Conservation (phyloP, 2,888 invertebrate genomes). For the Epinotia bilunana region DNA sequence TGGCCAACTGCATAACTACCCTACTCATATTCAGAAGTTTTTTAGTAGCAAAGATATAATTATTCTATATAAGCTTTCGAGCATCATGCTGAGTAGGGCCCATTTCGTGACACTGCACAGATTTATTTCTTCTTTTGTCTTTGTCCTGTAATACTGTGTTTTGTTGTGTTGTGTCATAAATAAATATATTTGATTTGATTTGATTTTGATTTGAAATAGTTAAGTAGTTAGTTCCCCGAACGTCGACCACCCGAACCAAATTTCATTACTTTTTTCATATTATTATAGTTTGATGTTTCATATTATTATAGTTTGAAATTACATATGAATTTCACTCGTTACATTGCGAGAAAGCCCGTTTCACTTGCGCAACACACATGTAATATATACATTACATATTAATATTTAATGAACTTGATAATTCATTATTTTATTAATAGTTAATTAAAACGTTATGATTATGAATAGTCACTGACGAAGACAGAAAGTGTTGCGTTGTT, state of each 20-base stretch:
- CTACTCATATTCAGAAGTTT: too few species aligned
- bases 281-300: not conserved
- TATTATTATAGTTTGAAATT: not conserved
- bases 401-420: constrained; percentile 3
- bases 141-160: too few species aligned
- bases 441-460: not conserved
- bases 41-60: too few species aligned
- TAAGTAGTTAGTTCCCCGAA: too few species aligned
- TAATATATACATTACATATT: not conserved
- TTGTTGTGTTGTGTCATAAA: too few species aligned
- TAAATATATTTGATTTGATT: too few species aligned
- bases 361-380: not conserved
- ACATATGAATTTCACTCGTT: constrained; percentile 5
- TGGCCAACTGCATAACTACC: too few species aligned
- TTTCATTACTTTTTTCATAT: not conserved
- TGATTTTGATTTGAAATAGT: too few species aligned
- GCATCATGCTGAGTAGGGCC: too few species aligned
- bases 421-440: constrained; percentile 2
- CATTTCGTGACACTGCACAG: too few species aligned
- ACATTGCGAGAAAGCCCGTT: constrained; percentile 5
- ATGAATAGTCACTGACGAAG: not conserved
- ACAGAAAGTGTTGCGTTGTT: not conserved
- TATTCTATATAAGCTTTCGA: too few species aligned
- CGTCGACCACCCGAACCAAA: not conserved
- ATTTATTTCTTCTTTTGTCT: too few species aligned